Base-by-base conservation (phyloP, 2,888 invertebrate genomes). In the Eumacrocentrus americanus region DNA sequence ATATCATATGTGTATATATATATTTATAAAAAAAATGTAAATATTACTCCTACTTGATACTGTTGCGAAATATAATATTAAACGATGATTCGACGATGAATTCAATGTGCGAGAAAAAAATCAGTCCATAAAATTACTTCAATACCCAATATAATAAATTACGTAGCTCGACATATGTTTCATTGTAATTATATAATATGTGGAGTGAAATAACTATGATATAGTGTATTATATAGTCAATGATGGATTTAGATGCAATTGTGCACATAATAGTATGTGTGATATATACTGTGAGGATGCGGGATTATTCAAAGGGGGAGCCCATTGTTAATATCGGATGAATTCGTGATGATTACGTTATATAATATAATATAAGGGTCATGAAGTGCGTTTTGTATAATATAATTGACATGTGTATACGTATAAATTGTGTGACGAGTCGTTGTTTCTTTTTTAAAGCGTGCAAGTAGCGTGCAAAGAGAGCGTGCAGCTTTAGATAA, bases 381-480 rank as follows among this genome's bases (percentile, higher is more conserved):
- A 29, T 29, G 9, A 29, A 29, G 29, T 29, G 4, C 5, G 9
- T 29, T 29, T 29, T 29, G n/a, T n/a, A n/a, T n/a, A 74, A 71
- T 61, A 67, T 65, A 9, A 29, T 29, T 29, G 29, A 9, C 29
- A 4, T 4, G 4, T 29, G 29, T 29, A 29, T 29, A 9, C 9
- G 29, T 6, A 29, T 29, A 29, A 29, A 20, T 16, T 44, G 20
- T 20, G 44, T 16, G n/a, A n/a, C n/a, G n/a, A n/a, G n/a, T n/a
- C n/a, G n/a, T n/a, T n/a, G n/a, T n/a, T n/a, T n/a, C n/a, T n/a
- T n/a, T n/a, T 29, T 4, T 11, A 44, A 72, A 76, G 77, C 77
- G 77, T 78, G 78, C 78, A 78, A 73, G 73, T 71, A 72, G 73
- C 77, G 78, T 77, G 77, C 77, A 76, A 70, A 69, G n/a, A 70